Conservation (phyloP, 2,797 vertebrate genomes). For the Sphaeramia orbicularis region DNA sequence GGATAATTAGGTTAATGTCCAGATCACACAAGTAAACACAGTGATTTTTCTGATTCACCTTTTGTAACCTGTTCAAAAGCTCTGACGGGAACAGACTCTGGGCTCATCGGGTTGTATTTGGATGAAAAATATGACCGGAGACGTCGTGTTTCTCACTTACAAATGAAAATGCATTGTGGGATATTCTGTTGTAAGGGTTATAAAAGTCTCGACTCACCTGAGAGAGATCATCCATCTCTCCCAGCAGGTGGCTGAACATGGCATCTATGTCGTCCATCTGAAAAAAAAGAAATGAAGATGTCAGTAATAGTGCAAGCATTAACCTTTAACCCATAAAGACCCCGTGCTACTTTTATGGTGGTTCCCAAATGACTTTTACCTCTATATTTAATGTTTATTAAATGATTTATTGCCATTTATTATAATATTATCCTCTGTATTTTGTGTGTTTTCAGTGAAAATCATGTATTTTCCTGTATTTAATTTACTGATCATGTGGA, state of each 20-base stretch:
- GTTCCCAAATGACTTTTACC: too few species aligned
- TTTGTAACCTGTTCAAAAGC: slow-evolving; percentile 46
- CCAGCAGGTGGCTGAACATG: slow-evolving; percentile 90
- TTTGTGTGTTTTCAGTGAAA: too few species aligned
- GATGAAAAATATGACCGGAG: slow-evolving; percentile 37
- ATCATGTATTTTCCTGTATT: too few species aligned
- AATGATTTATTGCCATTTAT: too few species aligned
- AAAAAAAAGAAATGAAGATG: background rate
- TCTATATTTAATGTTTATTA: too few species aligned
- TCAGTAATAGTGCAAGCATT: background rate
- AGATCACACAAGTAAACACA: slow-evolving; percentile 22
- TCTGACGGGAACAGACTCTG: slow-evolving; percentile 4
- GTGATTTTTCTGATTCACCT: slow-evolving; percentile 25
- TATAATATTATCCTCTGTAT: too few species aligned
- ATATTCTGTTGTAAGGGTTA: background rate
- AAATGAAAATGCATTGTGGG: slow-evolving; percentile 12
- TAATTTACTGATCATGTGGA: too few species aligned
- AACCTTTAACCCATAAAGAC: background rate
- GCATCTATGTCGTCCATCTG: slow-evolving; percentile 90
- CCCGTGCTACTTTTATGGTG: too few species aligned
- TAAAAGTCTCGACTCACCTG: slow-evolving; percentile 82
- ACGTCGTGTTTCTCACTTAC: slow-evolving; percentile 16
- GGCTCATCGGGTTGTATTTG: slow-evolving; percentile 51
- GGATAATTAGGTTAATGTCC: slow-evolving; percentile 33
- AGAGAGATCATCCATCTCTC: slow-evolving; percentile 90